Conservation (phyloP, 1,140 invertebrate genomes). For the Chrysopa pallens region DNA sequence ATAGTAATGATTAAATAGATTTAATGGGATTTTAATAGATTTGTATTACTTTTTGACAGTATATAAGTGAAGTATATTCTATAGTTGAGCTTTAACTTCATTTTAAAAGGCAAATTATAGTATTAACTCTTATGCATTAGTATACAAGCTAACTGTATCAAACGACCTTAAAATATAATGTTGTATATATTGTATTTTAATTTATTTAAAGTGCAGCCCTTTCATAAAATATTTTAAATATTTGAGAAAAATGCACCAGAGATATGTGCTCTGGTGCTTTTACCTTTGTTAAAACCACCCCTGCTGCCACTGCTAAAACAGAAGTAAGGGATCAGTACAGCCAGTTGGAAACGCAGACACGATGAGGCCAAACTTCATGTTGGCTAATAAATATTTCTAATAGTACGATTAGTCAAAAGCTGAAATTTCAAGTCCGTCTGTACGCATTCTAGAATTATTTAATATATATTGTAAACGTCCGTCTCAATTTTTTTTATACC, state of each 20-base stretch:
- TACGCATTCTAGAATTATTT: too few species aligned
- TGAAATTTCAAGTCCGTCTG: too few species aligned
- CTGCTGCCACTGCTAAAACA: constrained; percentile 71
- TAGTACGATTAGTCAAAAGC: background rate
- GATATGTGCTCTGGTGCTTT: constrained; percentile 47
- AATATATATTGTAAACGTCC: too few species aligned
- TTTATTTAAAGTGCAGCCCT: constrained; percentile 22
- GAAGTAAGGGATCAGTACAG: constrained; percentile 54
- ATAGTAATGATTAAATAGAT: too few species aligned
- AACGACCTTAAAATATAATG: background rate
- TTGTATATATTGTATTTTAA: background rate
- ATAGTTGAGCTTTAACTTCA: too few species aligned
- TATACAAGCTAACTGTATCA: too few species aligned
- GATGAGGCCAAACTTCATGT: constrained; percentile 30
- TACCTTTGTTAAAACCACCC: constrained; percentile 78
- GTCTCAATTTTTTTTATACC: too few species aligned
- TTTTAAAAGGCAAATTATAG: too few species aligned
- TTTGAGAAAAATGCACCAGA: constrained; percentile 47
- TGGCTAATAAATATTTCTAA: constrained; percentile 28
- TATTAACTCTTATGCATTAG: too few species aligned
- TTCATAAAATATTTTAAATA: constrained; percentile 38
- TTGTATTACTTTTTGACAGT: too few species aligned
- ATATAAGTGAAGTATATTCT: too few species aligned
- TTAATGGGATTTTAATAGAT: too few species aligned
- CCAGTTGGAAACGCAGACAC: constrained; percentile 41